A percentile compares a stretch with the other conserved stretches of the same genome.
phyloP scores from a whole-genome alignment of 2,797 vertebrate genomes.

The Chloroceryle amazona region DNA sequence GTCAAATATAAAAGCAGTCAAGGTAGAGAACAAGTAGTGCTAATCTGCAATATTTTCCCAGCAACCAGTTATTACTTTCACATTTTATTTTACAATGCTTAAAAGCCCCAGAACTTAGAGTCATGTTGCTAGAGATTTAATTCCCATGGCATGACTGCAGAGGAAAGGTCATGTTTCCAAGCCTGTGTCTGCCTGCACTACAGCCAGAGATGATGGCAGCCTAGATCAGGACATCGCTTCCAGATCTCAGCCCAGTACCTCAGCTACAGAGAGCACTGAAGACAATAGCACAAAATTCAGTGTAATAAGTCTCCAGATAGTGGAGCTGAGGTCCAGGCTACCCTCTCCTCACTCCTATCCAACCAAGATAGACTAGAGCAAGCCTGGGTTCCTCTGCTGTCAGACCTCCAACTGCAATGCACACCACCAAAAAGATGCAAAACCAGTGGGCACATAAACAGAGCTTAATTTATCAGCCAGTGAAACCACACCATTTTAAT shows the following conservation, averaged over 20 bases:
- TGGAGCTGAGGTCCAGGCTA: background rate
- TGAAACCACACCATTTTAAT: background rate
- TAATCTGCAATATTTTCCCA: conserved; percentile 45
- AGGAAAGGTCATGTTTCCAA: background rate
- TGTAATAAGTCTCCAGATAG: background rate
- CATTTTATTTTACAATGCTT: conserved; percentile 26
- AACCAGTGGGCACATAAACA: background rate
- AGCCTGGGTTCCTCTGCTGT: background rate
- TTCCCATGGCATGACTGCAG: background rate
- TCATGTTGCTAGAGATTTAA: background rate
- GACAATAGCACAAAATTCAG: background rate
- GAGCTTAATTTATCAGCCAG: background rate
- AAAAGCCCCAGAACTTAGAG: background rate
- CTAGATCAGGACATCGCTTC: background rate
- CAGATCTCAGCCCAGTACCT: background rate
- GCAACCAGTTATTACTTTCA: conserved; percentile 24
- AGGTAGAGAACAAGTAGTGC: conserved; percentile 62
- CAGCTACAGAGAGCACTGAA: background rate
- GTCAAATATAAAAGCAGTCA: conserved; percentile 48
- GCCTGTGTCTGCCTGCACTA: background rate
- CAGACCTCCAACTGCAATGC: background rate
- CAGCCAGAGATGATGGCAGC: background rate
- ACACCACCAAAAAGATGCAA: background rate
- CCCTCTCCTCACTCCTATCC: background rate
- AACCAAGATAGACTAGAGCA: background rate